Percentiles rank a stretch among this genome's conserved stretches.
Conservation (phyloP, 2,888 invertebrate genomes). For the Hoplodrina blanda region DNA sequence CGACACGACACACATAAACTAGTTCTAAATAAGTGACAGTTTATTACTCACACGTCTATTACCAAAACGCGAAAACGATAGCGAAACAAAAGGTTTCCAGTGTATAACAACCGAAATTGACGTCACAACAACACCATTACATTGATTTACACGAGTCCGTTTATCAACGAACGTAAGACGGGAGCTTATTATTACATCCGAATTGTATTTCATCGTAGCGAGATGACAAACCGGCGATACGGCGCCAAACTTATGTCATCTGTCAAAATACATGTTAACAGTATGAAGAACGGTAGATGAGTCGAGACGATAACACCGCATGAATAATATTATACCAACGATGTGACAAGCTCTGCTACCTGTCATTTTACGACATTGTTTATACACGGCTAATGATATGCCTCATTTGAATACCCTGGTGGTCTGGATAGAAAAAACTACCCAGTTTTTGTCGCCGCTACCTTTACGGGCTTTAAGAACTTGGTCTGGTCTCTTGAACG, state of each 20-base stretch:
- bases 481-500: constrained; percentile 26
- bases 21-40: constrained; percentile 14
- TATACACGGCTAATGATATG: constrained; percentile 86
- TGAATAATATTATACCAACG: constrained; percentile 82
- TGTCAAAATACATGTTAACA: constrained; percentile 91
- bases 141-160: constrained; percentile 82
- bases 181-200: constrained; percentile 89
- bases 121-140: constrained; percentile 74
- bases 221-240: constrained; percentile 85
- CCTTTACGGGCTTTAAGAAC: constrained; percentile 41
- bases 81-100: constrained; percentile 57
- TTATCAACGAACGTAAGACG: constrained; percentile 87
- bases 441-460: constrained; percentile 70
- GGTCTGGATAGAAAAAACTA: constrained; percentile 82
- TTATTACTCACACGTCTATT: constrained; percentile 35
- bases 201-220: constrained; percentile 86
- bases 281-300: constrained; percentile 79
- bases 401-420: constrained; percentile 88
- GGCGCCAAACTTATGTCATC: constrained; percentile 90
- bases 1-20: constrained; percentile 9
- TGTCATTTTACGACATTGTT: constrained; percentile 89
- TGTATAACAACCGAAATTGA: constrained; percentile 53
- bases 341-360: constrained; percentile 84
- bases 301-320: constrained; percentile 73
- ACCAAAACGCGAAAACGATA: constrained; percentile 51